A percentile compares a stretch with the other conserved stretches of the same genome.
Conservation (phyloP, 2,888 invertebrate species). For the Blera fallax region DNA sequence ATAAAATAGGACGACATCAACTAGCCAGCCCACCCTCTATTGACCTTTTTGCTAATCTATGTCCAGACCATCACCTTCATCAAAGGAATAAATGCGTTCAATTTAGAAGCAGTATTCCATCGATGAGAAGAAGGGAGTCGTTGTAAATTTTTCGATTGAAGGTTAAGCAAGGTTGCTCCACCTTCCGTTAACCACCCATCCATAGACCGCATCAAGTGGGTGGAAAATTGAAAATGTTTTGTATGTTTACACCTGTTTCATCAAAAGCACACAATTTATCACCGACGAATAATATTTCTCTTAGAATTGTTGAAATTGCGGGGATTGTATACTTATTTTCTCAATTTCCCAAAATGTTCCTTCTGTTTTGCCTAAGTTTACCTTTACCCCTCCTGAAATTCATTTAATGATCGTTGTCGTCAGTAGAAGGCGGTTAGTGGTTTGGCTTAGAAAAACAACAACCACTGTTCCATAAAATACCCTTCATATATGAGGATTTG, state of each 20-base stretch:
- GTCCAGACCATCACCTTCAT: neutral
- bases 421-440: neutral
- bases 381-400: neutral
- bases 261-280: constrained; percentile 15
- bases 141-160: neutral
- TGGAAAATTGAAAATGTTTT: constrained; percentile 28
- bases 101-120: neutral
- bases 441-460: neutral
- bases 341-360: neutral
- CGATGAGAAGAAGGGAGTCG: neutral
- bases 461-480: neutral
- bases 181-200: neutral
- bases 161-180: neutral
- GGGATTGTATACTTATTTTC: neutral
- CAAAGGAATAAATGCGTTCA: constrained; percentile 7
- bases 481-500: neutral
- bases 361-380: neutral
- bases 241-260: constrained; percentile 22
- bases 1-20: neutral
- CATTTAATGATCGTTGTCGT: constrained; percentile 27
- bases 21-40: neutral
- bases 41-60: neutral
- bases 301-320: neutral
- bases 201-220: neutral
- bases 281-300: neutral